Base-by-base conservation (phyloP, 2,113 vertebrate species). In the Lycocorax pyrrhopterus region DNA sequence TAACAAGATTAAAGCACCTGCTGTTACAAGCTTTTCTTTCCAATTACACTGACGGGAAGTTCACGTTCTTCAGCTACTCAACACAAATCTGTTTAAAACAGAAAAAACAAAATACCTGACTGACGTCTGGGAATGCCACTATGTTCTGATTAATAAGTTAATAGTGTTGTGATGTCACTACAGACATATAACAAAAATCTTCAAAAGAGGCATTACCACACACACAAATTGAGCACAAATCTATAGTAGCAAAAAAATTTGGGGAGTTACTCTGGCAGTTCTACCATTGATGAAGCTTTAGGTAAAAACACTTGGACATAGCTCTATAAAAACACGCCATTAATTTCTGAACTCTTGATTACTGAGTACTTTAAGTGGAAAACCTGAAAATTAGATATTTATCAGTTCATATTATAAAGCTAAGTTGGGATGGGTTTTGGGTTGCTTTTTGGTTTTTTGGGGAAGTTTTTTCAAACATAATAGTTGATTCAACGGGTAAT, bases 1-100 rank as follows among this genome's bases (percentile, higher is more conserved):
- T 88, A 92, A 88, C 35, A 66, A 58, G 75, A 94, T 93, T 95
- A 90, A 93, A 92, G 12, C 35, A 77, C 33, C 68, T 86, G 76
- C 89, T 93, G 51, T 83, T 93, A 80, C 74, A 89, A 84, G 33
- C 6, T 71, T 90, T 94, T 93, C 12, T 35, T 92, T 92, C 71
- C 26, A 13, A 81, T 88, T 95, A 90, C 51, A 55, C 10, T 71
- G 51, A 83, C 33, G 15, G 29, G 23, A 89, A 84, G 29, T 92
- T 78, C 79, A 80, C 9, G 30, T 68, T 87, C 62, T 60, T 89
- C 82, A 93, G 53, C 46, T 83, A 37, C 44, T 62, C 56, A 60
- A 69, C 46, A 83, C 17, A 93, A 58, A 90, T 62, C 25, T 88
- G 4, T 79, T 94, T 91, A 76, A 94, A 92, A 72, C 1, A 59